These are phyloP conservation scores for Hofmannophila pseudospretella DNA, from an alignment of 2,888 invertebrate species.

Conservation along the genomic window DNA sequence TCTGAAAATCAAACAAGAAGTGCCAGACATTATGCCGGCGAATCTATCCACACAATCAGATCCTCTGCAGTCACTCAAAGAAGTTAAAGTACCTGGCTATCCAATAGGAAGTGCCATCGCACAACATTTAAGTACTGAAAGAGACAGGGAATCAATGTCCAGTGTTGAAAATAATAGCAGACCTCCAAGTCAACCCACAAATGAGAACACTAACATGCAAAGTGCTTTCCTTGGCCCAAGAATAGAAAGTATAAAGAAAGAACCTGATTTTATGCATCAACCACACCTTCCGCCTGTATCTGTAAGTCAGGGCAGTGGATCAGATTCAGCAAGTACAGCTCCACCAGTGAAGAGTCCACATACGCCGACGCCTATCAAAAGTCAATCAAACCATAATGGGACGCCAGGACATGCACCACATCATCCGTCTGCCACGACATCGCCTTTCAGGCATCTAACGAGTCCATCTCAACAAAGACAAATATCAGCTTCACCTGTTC, in stretches of 20 bases:
- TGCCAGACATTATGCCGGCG: constrained; percentile 71
- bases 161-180: constrained; percentile 68
- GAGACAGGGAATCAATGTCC: constrained; percentile 68
- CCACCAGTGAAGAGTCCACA: constrained; percentile 78
- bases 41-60: constrained; percentile 78
- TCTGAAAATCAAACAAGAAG: constrained; percentile 74
- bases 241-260: constrained; percentile 85
- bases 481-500: constrained; percentile 70
- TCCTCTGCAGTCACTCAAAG: constrained; percentile 87
- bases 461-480: constrained; percentile 71
- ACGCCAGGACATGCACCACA: constrained; percentile 55
- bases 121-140: constrained; percentile 67
- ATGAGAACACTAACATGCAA: constrained; percentile 66
- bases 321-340: constrained; percentile 66
- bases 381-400: constrained; percentile 62
- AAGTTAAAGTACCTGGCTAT: constrained; percentile 87
- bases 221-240: constrained; percentile 81
- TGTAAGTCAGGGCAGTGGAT: constrained; percentile 59
- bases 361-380: constrained; percentile 73
- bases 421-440: constrained; percentile 64
- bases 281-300: constrained; percentile 73
- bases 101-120: constrained; percentile 76
- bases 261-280: constrained; percentile 80
- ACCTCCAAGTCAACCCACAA: constrained; percentile 68
- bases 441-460: constrained; percentile 70